These are phyloP conservation scores for Mamestra configurata DNA, from an alignment of 1,140 invertebrate species.

Conservation along the genomic window DNA sequence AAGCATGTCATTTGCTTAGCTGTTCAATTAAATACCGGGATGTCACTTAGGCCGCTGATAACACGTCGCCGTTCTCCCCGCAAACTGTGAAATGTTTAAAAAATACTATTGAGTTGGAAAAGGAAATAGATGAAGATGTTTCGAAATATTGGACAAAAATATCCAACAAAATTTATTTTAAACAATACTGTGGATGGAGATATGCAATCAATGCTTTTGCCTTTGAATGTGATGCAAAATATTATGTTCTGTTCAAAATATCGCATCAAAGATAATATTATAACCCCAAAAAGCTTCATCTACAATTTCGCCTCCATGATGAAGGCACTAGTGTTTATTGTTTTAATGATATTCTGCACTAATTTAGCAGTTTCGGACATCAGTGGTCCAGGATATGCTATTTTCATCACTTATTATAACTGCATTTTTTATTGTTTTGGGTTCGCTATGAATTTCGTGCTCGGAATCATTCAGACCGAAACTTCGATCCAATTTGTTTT, in stretches of 20 bases:
- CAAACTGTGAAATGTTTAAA: too few species aligned
- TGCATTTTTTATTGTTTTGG: not conserved
- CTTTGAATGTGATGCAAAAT: slow-evolving; percentile 38
- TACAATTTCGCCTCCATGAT: slow-evolving; percentile 18
- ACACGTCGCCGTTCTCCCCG: too few species aligned
- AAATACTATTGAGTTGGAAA: too few species aligned
- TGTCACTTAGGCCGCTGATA: too few species aligned
- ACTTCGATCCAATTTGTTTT: not conserved
- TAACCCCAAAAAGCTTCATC: not conserved
- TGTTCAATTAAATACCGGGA: too few species aligned
- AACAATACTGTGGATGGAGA: slow-evolving; percentile 14
- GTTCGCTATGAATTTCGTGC: not conserved
- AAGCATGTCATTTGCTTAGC: too few species aligned
- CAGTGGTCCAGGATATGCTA: not conserved
- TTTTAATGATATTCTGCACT: not conserved
- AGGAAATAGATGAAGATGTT: too few species aligned
- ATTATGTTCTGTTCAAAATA: slow-evolving; percentile 42
- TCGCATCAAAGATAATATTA: slow-evolving; percentile 32
- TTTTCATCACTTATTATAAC: not conserved
- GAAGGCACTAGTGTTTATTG: not conserved
- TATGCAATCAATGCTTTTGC: slow-evolving; percentile 13
- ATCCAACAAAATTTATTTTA: not conserved
- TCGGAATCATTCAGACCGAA: not conserved
- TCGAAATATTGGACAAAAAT: not conserved
- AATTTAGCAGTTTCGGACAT: not conserved